Evolutionary conservation across 2,113 vertebrate species (phyloP), one percentile per base, ranked within the genome.

Genomic region (Candoia aspera): DNA sequence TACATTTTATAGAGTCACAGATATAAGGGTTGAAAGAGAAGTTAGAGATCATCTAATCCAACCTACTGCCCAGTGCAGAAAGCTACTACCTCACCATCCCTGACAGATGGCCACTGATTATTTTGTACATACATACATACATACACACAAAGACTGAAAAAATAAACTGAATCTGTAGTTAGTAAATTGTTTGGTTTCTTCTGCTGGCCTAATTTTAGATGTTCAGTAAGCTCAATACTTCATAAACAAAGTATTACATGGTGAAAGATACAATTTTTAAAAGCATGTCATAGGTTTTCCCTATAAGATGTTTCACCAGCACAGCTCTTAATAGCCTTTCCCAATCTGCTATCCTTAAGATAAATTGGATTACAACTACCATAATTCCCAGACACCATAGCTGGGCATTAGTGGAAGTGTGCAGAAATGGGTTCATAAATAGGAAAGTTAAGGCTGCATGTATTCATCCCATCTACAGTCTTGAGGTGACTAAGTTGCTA

Each of bases 241-340:
- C 73, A 19, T 24, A 54, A 53, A 89, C 8, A 73, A 49, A 73
- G 13, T 19, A 57, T 33, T 60, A 26, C 21, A 64, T 10, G n/a
- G 19, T 55, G 19, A 57, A 49, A 85, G 15, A 49, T 11, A 29
- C 88, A 54, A 17, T 49, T 1, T 89, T 42, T 86, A 6, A 1
- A 49, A 54, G 46, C 3, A 2, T 0, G 0, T 68, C 33, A 84
- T 6, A 60, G 23, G 21, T 24, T 21, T 49, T 84, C 6, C 6
- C 3, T 49, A 19, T 0, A 0, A 0, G 6, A 88, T 89, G 46
- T 8, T 42, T 87, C 19, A 49, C 49, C 49, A 49, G 49, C 49
- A 49, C 49, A 49, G 5, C 8, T 24, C 24, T 17, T 26, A 68
- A 46, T 3, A 3, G 49, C 49, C 49, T 49, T 49, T 49, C 49